Base-by-base conservation (phyloP, 2,113 vertebrate genomes). In the Telmatochromis brachygnathus region DNA sequence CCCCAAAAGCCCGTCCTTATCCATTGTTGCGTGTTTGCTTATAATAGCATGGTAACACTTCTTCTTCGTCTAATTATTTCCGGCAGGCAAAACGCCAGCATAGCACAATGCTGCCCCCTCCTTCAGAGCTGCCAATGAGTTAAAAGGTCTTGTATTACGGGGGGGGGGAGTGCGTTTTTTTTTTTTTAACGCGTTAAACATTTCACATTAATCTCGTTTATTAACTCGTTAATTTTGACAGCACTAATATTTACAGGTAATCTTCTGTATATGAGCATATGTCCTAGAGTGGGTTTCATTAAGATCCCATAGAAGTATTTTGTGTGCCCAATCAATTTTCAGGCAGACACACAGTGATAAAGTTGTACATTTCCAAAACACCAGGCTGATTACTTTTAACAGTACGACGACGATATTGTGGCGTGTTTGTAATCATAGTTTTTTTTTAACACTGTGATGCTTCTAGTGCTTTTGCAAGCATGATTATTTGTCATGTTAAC, bases 401-500 rank as follows among this genome's bases (percentile, higher is more conserved):
- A 28, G 23, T 62, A 49, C 19, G 45, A 75, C 3, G 2, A 12
- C 0, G 2, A 49, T 49, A 75, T 49, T 79, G 21, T 73, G 30
- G 15, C 80, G 14, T 91, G 83, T 58, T 82, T 85, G 55, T 88
- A 7, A 55, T 51, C 45, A 14, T 8, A 62, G 17, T 11, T 26
- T 70, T 23, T 21, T 79, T 87, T 86, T 56, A 58, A 33, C 3
- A 3, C 35, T 54, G 30, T 83, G 75, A 77, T 79, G 88, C 88
- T 85, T 86, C 4, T 88, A 86, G 81, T 82, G 79, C 84, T 91
- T 49, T 90, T 80, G 81, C 85, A 89, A 83, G 79, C 85, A 85
- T 89, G 79, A 47, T 9, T 81, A 14, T 53, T 84, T 79, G 19
- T 45, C 13, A 42, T 83, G 9, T 56, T 37, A 39, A 39, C 10